These are phyloP conservation scores for Eulithis testata DNA, from an alignment of 2,888 invertebrate genomes.

Conservation along the genomic window DNA sequence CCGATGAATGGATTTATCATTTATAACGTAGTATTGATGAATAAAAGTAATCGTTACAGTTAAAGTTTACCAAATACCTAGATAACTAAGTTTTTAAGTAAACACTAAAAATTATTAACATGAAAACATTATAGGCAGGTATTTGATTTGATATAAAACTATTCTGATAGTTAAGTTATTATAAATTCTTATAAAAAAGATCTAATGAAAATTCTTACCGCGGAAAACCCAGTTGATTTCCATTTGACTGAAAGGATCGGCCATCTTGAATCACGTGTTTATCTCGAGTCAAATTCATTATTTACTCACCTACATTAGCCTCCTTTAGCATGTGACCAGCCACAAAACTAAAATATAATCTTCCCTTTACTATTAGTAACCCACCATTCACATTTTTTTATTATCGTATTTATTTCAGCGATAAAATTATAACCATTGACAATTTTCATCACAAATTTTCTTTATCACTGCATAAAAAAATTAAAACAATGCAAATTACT, in stretches of 20 bases:
- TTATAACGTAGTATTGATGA: too few species aligned
- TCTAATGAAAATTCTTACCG: conserved; percentile 61
- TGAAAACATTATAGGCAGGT: too few species aligned
- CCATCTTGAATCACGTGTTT: conserved; percentile 82
- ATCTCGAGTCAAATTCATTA: conserved; percentile 54
- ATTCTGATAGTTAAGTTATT: too few species aligned
- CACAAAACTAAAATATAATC: conserved; percentile 55
- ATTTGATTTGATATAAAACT: too few species aligned
- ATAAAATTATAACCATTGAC: neutral
- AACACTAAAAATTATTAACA: too few species aligned
- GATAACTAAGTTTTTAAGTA: too few species aligned
- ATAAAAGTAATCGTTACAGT: too few species aligned
- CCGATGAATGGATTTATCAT: too few species aligned
- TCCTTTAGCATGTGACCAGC: conserved; percentile 75
- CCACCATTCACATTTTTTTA: neutral
- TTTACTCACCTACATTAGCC: conserved; percentile 53
- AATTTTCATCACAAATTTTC: conserved; percentile 24
- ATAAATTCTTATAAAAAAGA: neutral
- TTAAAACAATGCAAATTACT: conserved; percentile 13
- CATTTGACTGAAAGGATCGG: conserved; percentile 60
- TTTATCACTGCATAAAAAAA: conserved; percentile 28
- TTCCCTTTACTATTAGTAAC: neutral
- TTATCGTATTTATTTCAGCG: neutral
- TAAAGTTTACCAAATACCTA: too few species aligned
- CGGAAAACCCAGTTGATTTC: conserved; percentile 50